Base-by-base conservation (phyloP, 2,797 vertebrate species). In the Oophaga sylvatica region DNA sequence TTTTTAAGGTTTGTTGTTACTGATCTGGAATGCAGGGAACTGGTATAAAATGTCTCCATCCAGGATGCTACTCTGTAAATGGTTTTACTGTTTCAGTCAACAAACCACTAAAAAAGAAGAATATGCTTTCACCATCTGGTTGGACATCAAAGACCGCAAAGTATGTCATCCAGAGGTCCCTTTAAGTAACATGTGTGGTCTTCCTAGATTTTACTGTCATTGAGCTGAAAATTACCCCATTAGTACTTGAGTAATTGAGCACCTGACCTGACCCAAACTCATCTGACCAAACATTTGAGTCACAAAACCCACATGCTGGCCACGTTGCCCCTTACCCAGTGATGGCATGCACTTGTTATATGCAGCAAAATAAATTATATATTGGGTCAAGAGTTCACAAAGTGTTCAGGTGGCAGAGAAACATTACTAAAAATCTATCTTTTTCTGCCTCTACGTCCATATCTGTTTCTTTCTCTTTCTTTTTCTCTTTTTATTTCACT, bases 71-170 rank as follows among this genome's bases (percentile, higher is more conserved):
- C 53, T 65, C 45, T 71, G 4, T 31, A 79, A 77, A 57, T 10
- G 7, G 31, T 73, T 75, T 83, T 60, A 77, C 59, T 62, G 48
- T 60, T 83, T 87, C 67, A 45, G 79, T 73, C 75, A 67, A 82
- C 81, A 90, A 80, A 57, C 48, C 76, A 20, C 48, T 41, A 41
- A 83, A 41, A 76, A 12, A 20, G 70, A 60, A 26, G 48, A 26
- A 57, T 59, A 84, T 85, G 84, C 87, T 80, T 29, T 85, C 62
- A 65, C 86, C 70, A 81, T 75, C 77, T 84, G 45, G 57, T 12
- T 10, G 67, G 26, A 19, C 19, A 68, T 81, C 41, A 90, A 90
- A 81, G 4, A 13, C 79, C 10, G 56, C 35, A 45, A 67, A 56
- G 9, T 62, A 3, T 60, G 16, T 65, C 68, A 83, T 29, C 83